Evolutionary conservation across 2,888 invertebrate species (phyloP).

Genomic region (Schrankia costaestrigalis): DNA sequence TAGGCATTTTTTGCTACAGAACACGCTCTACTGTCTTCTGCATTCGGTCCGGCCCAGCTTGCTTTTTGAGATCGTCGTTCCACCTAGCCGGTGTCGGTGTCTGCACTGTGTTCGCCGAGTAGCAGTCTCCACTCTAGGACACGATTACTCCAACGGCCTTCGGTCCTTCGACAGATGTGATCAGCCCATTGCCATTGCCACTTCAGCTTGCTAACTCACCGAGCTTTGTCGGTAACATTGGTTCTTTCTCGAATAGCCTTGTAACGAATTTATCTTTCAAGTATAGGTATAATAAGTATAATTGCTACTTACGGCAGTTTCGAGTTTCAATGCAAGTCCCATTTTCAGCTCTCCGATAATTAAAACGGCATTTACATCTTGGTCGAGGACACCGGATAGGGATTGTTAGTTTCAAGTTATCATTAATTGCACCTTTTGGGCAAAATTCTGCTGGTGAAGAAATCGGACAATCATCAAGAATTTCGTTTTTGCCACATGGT

Average conservation of each 20-base stretch:
- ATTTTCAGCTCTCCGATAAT: slow-evolving; percentile 4
- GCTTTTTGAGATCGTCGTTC: no score
- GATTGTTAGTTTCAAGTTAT: background rate
- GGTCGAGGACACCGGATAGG: slow-evolving; percentile 3
- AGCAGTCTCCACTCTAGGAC: no score
- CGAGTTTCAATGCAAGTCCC: slow-evolving; percentile 16
- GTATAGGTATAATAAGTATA: background rate
- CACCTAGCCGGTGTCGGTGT: no score
- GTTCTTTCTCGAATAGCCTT: background rate
- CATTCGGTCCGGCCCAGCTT: no score
- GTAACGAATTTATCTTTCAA: background rate
- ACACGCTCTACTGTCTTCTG: no score
- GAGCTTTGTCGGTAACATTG: no score
- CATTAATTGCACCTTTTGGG: slow-evolving; percentile 1
- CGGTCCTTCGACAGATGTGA: no score
- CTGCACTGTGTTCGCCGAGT: no score
- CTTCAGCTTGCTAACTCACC: no score
- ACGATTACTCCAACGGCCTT: no score
- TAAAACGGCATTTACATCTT: slow-evolving; percentile 6
- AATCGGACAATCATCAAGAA: slow-evolving; percentile 32
- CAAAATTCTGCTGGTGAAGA: slow-evolving; percentile 33
- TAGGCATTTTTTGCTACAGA: no score
- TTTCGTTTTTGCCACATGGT: slow-evolving; percentile 20
- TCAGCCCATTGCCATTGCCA: no score
- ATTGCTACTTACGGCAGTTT: slow-evolving; percentile 14